Evolutionary conservation across 2,888 invertebrate species (phyloP), one percentile per base, ranked within the genome.

Genomic region (Baronia brevicornis): DNA sequence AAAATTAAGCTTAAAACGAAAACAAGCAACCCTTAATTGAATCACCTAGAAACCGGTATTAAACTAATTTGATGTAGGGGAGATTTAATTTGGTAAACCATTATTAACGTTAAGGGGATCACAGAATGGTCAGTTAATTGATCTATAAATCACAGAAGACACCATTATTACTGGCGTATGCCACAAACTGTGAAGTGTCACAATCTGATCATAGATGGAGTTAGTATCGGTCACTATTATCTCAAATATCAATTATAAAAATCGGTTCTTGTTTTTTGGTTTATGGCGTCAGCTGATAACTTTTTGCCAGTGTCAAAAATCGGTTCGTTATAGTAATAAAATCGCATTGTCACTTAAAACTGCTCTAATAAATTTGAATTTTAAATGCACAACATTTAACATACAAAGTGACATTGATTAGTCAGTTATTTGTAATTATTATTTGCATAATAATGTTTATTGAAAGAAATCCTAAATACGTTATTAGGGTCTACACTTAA

Each of bases 121-220:
- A 46, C 28, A 48, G 75, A 79, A 80, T 79, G 79, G 79, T 79
- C 80, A 77, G 66, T 72, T 79, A 80, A 80, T 80, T 80, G 77
- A 62, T 48, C 51, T 51, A 78, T 79, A 82, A 79, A 82, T 82
- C 79, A 79, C 56, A 46, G 47, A 58, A 38, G 46, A 42, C 50
- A 54, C 60, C 54, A 61, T 67, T 63, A 58, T 54, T 48, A 27
- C 31, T 6, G 26, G 24, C 33, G 33, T 34, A 33, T 35, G 31
- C 28, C 40, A 40, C 39, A 49, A 48, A 47, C 48, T 50, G 48
- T 43, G 37, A 25, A 57, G 60, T 68, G 60, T 54, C 51, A 52
- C 36, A 46, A 50, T 48, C 44, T 51, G 51, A 57, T 67, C 61
- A 64, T 57, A 74, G 77, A 74, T 74, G 70, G 73, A 64, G 75